A percentile compares a stretch with the other conserved stretches of the same genome.
These are phyloP conservation scores for Irena cyanogastra DNA, from an alignment of 2,113 vertebrate species.

Conservation along the genomic window DNA sequence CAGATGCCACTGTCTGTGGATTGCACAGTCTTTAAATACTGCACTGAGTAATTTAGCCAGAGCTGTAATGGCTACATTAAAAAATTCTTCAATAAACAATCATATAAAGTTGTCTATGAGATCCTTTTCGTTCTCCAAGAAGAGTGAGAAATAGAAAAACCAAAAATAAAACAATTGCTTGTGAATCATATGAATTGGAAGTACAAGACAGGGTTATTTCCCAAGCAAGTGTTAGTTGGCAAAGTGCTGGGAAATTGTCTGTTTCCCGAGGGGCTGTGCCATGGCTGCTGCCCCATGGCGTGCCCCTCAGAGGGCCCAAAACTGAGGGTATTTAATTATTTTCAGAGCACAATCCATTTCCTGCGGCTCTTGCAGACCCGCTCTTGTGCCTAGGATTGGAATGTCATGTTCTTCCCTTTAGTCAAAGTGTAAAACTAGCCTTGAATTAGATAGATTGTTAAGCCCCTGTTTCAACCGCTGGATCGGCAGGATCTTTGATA, in stretches of 20 bases:
- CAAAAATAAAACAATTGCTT: neutral
- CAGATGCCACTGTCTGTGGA: neutral
- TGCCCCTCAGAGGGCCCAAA: neutral
- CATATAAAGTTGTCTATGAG: neutral
- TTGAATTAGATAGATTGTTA: neutral
- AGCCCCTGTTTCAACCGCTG: neutral
- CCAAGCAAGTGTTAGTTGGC: neutral
- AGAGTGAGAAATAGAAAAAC: neutral
- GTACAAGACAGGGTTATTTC: neutral
- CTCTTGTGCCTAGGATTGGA: neutral
- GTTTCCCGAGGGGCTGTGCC: accelerated
- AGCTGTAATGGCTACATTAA: neutral
- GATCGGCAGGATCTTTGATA: neutral
- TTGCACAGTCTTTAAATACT: neutral
- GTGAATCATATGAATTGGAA: neutral
- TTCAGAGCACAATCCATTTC: neutral
- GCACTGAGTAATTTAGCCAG: neutral
- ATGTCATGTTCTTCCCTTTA: neutral
- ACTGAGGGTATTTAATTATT: neutral
- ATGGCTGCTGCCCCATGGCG: neutral
- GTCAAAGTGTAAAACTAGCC: neutral
- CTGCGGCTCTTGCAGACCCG: neutral
- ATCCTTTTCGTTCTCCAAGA: neutral
- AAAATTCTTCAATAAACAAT: neutral
- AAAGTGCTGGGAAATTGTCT: neutral